A percentile compares a stretch with the other conserved stretches of the same genome.
Evolutionary conservation across 2,888 invertebrate species (phyloP).

Genomic region (Philereme vetulata): DNA sequence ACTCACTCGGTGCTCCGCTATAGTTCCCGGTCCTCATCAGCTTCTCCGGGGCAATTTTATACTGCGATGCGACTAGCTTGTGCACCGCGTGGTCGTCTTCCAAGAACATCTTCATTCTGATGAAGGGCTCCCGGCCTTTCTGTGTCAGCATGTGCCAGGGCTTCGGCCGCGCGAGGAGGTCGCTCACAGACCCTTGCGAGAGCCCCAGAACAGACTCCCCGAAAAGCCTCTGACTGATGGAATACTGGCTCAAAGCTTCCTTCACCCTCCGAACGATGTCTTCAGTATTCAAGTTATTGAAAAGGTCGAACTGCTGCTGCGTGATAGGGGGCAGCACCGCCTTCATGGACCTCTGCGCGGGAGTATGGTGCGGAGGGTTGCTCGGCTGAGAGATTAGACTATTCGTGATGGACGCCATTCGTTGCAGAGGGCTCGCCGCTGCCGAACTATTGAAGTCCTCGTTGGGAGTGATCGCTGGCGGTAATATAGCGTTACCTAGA

Average conservation of each 20-base stretch:
- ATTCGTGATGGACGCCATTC: conserved; percentile 99
- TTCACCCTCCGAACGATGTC: conserved; percentile 98
- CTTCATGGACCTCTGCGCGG: conserved; percentile 94
- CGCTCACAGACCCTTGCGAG: conserved; percentile 98
- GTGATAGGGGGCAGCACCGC: conserved; percentile 99
- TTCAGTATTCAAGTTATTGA: conserved; percentile 98
- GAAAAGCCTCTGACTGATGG: conserved; percentile 98
- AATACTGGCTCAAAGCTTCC: conserved; percentile 97
- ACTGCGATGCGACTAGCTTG: conserved; percentile 97
- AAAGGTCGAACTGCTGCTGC: conserved; percentile 99
- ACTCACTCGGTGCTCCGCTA: conserved; percentile 92
- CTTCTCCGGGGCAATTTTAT: conserved; percentile 98
- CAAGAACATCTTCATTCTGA: conserved; percentile 98
- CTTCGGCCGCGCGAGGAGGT: conserved; percentile 97
- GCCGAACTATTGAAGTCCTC: conserved; percentile 92
- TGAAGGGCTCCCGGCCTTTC: conserved; percentile 98
- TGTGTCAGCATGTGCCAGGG: conserved; percentile 99
- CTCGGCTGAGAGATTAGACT: conserved; percentile 96
- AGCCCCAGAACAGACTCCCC: conserved; percentile 99
- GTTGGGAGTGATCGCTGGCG: conserved; percentile 91
- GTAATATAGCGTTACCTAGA: conserved; percentile 92
- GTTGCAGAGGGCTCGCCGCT: conserved; percentile 96
- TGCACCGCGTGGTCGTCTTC: conserved; percentile 98
- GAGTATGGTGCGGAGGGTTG: conserved; percentile 92
- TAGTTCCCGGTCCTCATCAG: conserved; percentile 98